A percentile compares a stretch with the other conserved stretches of the same genome.
Conservation (phyloP, 2,888 invertebrate genomes). For the Ecliptopera silaceata region DNA sequence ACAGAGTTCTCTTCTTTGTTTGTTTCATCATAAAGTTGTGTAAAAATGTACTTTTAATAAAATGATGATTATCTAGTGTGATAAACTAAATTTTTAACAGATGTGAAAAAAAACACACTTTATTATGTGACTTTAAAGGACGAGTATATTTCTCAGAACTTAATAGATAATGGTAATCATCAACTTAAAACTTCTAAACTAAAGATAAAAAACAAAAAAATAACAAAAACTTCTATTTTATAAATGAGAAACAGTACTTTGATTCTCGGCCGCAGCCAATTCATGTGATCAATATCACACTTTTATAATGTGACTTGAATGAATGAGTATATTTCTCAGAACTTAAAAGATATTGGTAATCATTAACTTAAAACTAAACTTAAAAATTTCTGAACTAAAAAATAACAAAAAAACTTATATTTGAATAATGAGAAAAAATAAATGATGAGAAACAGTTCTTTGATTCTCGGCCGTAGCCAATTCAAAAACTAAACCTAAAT, state of each 20-base stretch:
- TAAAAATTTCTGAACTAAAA: background rate
- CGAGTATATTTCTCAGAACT: background rate
- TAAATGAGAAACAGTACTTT: too few species aligned
- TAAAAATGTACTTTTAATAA: too few species aligned
- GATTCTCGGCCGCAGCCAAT: background rate
- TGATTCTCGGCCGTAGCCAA: background rate
- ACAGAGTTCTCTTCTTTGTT: too few species aligned
- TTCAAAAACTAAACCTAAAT: constrained; percentile 3
- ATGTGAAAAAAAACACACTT: too few species aligned
- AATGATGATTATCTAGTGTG: too few species aligned
- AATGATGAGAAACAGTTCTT: too few species aligned
- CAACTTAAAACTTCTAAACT: background rate
- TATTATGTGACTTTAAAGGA: background rate
- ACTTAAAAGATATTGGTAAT: constrained; percentile 3
- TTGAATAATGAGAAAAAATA: background rate
- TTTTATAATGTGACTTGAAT: background rate
- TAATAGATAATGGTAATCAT: background rate
- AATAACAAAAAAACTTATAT: background rate
- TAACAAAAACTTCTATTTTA: background rate
- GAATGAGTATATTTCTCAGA: background rate
- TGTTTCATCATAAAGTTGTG: too few species aligned
- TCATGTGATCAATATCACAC: background rate
- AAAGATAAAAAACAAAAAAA: background rate
- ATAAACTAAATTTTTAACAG: too few species aligned
- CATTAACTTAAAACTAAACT: background rate